phyloP scores from a whole-genome alignment of 1,140 invertebrate species.

The Dreissena polymorpha region DNA sequence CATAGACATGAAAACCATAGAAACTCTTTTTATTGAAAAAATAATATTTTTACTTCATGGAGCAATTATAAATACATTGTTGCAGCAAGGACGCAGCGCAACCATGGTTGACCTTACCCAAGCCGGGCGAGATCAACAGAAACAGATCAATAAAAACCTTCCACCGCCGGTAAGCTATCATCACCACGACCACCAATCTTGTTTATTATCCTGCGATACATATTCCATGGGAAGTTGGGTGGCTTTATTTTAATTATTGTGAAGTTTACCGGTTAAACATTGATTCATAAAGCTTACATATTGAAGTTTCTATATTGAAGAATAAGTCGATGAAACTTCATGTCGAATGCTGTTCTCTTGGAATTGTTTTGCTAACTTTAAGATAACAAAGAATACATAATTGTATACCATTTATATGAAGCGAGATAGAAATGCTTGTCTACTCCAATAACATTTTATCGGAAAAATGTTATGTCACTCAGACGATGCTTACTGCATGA shows the following conservation, averaged over 20 bases:
- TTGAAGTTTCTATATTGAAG: no score
- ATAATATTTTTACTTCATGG: no score
- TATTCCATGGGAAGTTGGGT: not conserved
- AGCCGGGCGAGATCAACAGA: slow-evolving; percentile 18
- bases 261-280: not conserved
- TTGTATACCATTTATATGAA: no score
- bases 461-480: no score
- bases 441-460: no score
- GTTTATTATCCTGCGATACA: not conserved
- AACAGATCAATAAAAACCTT: not conserved
- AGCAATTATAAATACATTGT: not conserved
- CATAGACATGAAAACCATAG: no score
- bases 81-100: slow-evolving; percentile 46
- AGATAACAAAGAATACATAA: no score
- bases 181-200: not conserved
- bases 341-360: no score
- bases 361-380: no score
- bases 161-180: slow-evolving; percentile 33
- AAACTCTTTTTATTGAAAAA: no score
- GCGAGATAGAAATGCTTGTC: no score
- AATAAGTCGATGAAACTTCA: not conserved
- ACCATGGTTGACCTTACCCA: slow-evolving; percentile 28
- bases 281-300: not conserved
- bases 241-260: not conserved
- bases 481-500: no score